These are phyloP conservation scores for Otocyon megalotis DNA, from an alignment of 2,113 vertebrate species.

Conservation along the genomic window DNA sequence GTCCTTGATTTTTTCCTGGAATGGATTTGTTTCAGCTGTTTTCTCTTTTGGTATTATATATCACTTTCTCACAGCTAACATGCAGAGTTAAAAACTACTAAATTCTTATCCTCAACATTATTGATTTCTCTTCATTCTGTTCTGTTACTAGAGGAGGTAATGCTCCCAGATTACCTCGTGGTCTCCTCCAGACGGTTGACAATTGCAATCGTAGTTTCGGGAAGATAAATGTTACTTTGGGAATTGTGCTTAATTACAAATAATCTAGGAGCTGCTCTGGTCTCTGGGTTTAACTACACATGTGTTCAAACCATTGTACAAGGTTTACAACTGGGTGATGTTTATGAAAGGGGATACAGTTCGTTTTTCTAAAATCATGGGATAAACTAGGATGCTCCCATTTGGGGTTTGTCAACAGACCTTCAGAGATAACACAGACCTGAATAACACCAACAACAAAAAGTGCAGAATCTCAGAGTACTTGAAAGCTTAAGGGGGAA, in stretches of 20 bases:
- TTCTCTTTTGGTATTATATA: conserved; percentile 80
- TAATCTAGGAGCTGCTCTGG: conserved; percentile 88
- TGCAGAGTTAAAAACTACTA: conserved; percentile 88
- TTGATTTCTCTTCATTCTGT: conserved; percentile 92
- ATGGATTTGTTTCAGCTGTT: conserved; percentile 72
- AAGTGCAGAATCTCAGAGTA: not conserved
- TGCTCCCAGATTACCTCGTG: conserved; percentile 87
- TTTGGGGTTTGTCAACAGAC: conserved; percentile 24
- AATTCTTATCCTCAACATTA: conserved; percentile 89
- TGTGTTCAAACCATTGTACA: conserved; percentile 82
- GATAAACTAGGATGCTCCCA: conserved; percentile 45
- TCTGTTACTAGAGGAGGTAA: conserved; percentile 86
- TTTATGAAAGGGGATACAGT: conserved; percentile 51
- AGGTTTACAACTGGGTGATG: conserved; percentile 76
- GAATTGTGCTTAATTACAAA: conserved; percentile 93
- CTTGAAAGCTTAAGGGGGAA: not conserved
- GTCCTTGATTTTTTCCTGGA: conserved; percentile 47
- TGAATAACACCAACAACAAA: not conserved
- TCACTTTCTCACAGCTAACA: conserved; percentile 85
- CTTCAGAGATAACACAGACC: not conserved
- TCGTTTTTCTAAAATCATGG: conserved; percentile 70
- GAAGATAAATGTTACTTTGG: conserved; percentile 94
- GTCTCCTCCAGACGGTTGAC: conserved; percentile 90
- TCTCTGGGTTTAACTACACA: conserved; percentile 86
- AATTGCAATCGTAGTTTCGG: conserved; percentile 89